Conservation (phyloP, 2,113 vertebrate genomes). For the Cheirogaleus medius region DNA sequence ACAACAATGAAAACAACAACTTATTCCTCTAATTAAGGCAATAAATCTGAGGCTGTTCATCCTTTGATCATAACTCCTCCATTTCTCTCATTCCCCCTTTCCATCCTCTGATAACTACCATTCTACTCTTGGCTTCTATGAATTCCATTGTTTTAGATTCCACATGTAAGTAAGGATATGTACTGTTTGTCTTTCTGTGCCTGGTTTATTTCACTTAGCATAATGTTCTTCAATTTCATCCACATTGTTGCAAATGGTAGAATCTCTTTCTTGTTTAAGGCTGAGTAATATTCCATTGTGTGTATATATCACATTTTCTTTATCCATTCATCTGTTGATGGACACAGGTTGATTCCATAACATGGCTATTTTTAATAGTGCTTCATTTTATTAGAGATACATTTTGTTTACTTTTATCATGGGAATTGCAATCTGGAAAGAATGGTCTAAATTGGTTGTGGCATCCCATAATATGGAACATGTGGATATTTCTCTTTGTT, state of each 20-base stretch:
- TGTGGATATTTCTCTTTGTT: not conserved
- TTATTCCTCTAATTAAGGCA: too few species aligned
- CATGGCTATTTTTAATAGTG: not conserved
- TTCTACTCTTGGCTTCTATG: not conserved
- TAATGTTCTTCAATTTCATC: not conserved
- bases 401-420: not conserved
- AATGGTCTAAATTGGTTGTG: not conserved
- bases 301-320: not conserved
- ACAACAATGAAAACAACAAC: not conserved
- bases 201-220: not conserved
- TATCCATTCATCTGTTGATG: not conserved
- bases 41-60: not conserved
- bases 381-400: not conserved
- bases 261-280: not conserved
- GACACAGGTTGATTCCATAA: not conserved
- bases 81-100: accelerated
- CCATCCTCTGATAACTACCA: not conserved
- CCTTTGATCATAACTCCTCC: not conserved
- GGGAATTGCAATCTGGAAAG: not conserved
- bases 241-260: not conserved
- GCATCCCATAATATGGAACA: not conserved
- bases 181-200: not conserved
- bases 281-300: not conserved
- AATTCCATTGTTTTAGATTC: not conserved
- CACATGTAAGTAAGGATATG: not conserved